Base-by-base conservation (phyloP, 2,797 vertebrate species). In the Lophura swinhoii region DNA sequence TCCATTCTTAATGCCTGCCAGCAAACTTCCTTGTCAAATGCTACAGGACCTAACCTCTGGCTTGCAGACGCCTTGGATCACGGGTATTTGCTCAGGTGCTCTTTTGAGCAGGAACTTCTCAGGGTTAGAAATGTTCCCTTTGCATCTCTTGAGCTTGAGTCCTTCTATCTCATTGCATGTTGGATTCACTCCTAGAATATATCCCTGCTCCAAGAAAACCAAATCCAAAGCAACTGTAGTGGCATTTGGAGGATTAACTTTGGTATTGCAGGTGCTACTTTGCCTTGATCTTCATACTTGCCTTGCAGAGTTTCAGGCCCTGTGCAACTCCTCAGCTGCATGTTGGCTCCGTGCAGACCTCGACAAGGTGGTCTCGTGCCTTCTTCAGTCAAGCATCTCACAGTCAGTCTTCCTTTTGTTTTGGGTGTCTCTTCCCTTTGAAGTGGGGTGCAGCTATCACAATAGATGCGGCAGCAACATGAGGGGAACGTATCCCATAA, bases 391-490 rank as follows among this genome's bases (percentile, higher is more conserved):
- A 84, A 91, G 84, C 94, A 58, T 96, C 80, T 91, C 86, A 41
- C 74, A 91, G 93, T 96, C 96, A 96, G 88, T 90, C 80, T 44
- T 91, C 71, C 88, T 91, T 94, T 96, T 96, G 91, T 96, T 96
- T 95, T 84, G 91, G 94, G 64, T 88, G 88, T 87, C 84, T 94
- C 68, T 94, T 33, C 74, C 64, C 74, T 96, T 96, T 96, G 83
- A 96, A 96, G 86, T 93, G 91, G 84, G 90, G 83, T 84, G 62
- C 10, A 4, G 84, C 78, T 80, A 74, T 90, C 64, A 96, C 95
- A 96, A 96, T 93, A 71, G 71, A 96, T 87, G 80, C 12, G 0
- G 88, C 95, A 94, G 92, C 91, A 94, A 95, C 90, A 88, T 23
- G 77, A 96, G 80, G 93, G 84, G 75, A 95, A 95, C 93, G 91